Evolutionary conservation across 1,140 invertebrate species (phyloP), one percentile per base, ranked within the genome.

Genomic region (Drosophila fuyamai): DNA sequence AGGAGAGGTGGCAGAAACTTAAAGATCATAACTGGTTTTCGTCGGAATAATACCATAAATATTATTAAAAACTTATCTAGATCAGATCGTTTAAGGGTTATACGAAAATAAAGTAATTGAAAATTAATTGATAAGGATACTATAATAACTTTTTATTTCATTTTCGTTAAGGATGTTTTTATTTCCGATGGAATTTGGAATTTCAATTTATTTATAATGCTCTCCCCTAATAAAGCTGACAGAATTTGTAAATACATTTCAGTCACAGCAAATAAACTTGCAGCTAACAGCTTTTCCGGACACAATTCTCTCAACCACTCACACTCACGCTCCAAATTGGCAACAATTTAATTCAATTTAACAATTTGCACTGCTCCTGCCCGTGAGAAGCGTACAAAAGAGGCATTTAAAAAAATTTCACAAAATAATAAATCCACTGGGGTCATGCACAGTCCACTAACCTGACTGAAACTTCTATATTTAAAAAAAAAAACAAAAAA

Each of bases 281-380:
- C 16, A 27, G 36, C 13, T 47, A 70, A 47, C 16, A 40, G 66
- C 63, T 70, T 56, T 36, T 23, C 35, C 32, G 16, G 16, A 46
- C 50, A 70, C 67, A 73, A 72, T 61, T 73, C 67, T 72, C 47
- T 61, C 57, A 38, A 53, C 50, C 41, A 35, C 50, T 50, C 29
- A 14, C 50, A 56, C 58, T 35, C 18, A 2, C 18, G 27, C 65
- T 29, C 54, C n/a, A 62, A 75, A 86, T 85, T 76, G 82, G 62
- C 66, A 68, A 65, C 79, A 88, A 83, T 88, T 88, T 76, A 86
- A 86, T 83, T 88, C 76, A 86, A 86, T 86, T 85, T 83, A 66
- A 51, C 70, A 79, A 88, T 84, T 84, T 76, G 58, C 62, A 53
- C 27, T 40, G 51, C 63, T 14, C 38, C 48, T 46, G 61, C 4